Base-by-base conservation (phyloP, 2,888 invertebrate genomes). In the Cheilosia urbana region DNA sequence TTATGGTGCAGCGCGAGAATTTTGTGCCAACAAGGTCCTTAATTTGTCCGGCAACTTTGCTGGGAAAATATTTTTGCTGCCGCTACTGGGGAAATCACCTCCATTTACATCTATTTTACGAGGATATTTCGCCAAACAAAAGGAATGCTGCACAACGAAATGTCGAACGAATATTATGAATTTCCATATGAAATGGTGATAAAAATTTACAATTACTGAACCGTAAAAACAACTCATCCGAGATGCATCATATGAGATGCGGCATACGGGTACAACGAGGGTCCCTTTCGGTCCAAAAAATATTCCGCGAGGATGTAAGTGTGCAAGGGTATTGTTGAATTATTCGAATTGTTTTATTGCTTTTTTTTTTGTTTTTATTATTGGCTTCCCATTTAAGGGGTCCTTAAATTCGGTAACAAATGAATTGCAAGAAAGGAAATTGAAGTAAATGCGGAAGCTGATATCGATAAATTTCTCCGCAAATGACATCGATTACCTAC, bases 41-140 rank as follows among this genome's bases (percentile, higher is more conserved):
- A 76, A 85, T 81, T 85, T 85, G 81, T 77, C 27, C 45, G 53
- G 27, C 60, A 49, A 27, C 45, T 53, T 60, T 66, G 11, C 47
- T 42, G 63, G 30, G 65, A 58, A 71, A 84, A 71, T 9, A 30
- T 9, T 30, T 6, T 6, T 27, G 27, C 2, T 27, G 27, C 7
- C 27, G 6, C 27, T 27, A 27, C 27, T 27, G 27, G 2, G 27
- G 27, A 27, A 27, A 27, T 84, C 71, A 79, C 66, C 63, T 81
- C 51, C 62, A 81, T 81, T 85, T 81, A 80, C 76, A 71, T 80
- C 71, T 80, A 76, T 80, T 79, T 84, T 80, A 76, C 68, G 72
- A 71, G 80, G 71, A 57, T 76, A 27, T 42, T 53, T 24, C 27
- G 17, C 47, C 53, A 51, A 63, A 63, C 40, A 34, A 30, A 21